These are phyloP conservation scores for Notarius lentiginosus DNA, from an alignment of 2,113 vertebrate species.

Conservation along the genomic window DNA sequence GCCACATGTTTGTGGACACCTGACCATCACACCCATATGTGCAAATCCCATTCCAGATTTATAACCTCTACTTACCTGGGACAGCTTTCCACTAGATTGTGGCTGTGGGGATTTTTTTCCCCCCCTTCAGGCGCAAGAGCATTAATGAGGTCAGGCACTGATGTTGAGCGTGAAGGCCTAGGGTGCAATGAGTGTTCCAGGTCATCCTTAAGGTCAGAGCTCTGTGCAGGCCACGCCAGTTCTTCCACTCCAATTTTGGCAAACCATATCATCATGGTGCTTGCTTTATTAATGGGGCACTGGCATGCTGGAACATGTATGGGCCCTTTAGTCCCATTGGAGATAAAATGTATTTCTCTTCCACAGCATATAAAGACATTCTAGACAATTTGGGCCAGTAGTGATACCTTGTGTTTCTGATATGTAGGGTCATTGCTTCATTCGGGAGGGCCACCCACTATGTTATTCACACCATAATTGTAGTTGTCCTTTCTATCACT, in stretches of 20 bases:
- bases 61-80: neutral
- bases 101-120: neutral
- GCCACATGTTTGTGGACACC: neutral
- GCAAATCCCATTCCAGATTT: neutral
- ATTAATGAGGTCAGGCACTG: neutral
- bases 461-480: neutral
- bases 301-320: neutral
- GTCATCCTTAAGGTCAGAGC: too few relatives aligned
- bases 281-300: neutral
- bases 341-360: too few relatives aligned
- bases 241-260: too few relatives aligned
- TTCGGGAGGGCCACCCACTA: neutral
- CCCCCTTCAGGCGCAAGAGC: neutral
- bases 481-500: neutral
- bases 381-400: neutral
- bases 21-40: neutral
- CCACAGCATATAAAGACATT: too few relatives aligned
- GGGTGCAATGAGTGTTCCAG: too few relatives aligned
- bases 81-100: neutral
- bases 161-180: too few relatives aligned
- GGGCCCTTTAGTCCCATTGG: too few relatives aligned
- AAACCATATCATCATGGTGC: neutral
- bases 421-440: neutral
- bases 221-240: too few relatives aligned
- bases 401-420: neutral